phyloP scores from a whole-genome alignment of 2,888 invertebrate species.

The Cataglyphis rosenhaueri region DNA sequence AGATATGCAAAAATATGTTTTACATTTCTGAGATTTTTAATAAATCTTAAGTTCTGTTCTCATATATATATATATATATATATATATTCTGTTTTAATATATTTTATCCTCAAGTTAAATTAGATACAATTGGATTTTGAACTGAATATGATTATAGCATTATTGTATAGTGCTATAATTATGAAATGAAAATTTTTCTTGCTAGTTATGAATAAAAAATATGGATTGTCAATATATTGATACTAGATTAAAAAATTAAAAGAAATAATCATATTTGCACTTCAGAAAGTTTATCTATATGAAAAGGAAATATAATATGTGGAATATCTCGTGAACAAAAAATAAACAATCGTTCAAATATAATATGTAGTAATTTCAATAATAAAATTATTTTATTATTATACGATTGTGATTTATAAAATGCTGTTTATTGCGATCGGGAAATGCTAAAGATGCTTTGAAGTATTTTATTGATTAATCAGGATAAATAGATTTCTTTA shows the following conservation, averaged over 20 bases:
- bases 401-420: too few species aligned
- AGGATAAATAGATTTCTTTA: too few species aligned
- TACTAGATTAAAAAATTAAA: neutral
- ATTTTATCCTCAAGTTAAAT: constrained; percentile 10
- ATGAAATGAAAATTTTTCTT: neutral
- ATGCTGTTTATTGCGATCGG: too few species aligned
- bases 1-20: constrained; percentile 64
- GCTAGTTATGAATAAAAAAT: neutral
- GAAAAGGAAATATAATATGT: too few species aligned
- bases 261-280: neutral
- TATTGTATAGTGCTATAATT: neutral
- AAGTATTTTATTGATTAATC: too few species aligned
- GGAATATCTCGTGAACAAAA: too few species aligned
- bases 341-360: too few species aligned
- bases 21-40: constrained; percentile 66
- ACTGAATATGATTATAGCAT: neutral
- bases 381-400: too few species aligned
- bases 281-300: too few species aligned
- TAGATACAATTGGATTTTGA: neutral
- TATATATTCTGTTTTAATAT: neutral
- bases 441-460: too few species aligned
- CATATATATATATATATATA: constrained; percentile 9
- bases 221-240: neutral
- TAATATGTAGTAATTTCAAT: too few species aligned
- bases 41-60: constrained; percentile 64